Evolutionary conservation across 2,113 vertebrate species (phyloP).

Genomic region (Sterna hirundo): DNA sequence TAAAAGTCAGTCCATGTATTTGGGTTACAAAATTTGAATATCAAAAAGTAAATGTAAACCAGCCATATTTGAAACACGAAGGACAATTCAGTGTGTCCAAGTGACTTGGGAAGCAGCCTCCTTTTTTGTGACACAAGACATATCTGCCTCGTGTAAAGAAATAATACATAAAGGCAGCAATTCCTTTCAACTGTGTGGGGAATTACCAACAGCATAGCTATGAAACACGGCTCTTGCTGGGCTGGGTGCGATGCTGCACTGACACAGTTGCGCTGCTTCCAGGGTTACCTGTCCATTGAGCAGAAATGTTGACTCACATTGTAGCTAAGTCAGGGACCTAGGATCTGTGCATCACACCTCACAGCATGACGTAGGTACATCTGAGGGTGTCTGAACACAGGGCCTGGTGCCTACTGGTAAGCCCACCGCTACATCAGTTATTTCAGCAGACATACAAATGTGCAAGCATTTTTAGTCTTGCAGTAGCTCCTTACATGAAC

Average conservation of each 20-base stretch:
- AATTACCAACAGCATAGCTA: not conserved
- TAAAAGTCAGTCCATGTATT: not conserved
- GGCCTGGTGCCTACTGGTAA: not conserved
- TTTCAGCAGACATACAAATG: not conserved
- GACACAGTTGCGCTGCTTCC: not conserved
- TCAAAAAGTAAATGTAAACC: not conserved
- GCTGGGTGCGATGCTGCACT: not conserved
- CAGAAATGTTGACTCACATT: not conserved
- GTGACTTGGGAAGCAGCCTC: not conserved
- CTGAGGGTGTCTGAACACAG: not conserved
- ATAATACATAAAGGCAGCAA: not conserved
- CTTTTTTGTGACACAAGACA: not conserved
- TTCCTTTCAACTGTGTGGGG: not conserved
- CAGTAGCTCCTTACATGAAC: not conserved
- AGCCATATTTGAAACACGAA: not conserved
- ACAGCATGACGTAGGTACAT: not conserved
- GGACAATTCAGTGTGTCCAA: not conserved
- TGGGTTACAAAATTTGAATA: not conserved
- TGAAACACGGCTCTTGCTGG: not conserved
- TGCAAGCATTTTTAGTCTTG: not conserved
- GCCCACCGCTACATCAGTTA: not conserved
- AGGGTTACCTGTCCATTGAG: not conserved
- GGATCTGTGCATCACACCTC: not conserved
- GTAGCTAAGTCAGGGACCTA: not conserved
- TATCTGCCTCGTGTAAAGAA: not conserved